Conservation (phyloP, 2,113 vertebrate species). For the Urocolius indicus region DNA sequence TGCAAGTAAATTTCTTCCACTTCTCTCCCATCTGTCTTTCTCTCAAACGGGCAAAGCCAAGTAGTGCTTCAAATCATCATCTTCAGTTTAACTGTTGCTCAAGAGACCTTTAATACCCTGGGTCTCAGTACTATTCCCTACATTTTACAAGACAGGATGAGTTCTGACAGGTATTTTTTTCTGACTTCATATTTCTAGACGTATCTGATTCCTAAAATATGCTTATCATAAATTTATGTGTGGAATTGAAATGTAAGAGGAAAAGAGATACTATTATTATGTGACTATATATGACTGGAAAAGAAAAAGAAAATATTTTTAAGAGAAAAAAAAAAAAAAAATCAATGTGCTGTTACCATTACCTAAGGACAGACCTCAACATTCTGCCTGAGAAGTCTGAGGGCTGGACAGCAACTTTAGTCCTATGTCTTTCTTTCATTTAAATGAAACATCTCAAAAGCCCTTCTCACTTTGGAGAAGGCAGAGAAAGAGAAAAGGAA, state of each 20-base stretch:
- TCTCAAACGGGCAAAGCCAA: not conserved
- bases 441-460: not conserved
- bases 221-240: not conserved
- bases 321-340: not conserved
- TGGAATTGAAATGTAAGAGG: not conserved
- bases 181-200: not conserved
- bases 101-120: not conserved
- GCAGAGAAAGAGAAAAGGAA: no score
- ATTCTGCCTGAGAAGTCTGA: not conserved
- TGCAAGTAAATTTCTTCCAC: not conserved
- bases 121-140: not conserved
- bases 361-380: not conserved
- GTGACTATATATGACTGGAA: not conserved
- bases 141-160: not conserved
- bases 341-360: not conserved
- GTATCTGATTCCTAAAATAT: not conserved
- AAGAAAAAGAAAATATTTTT: not conserved
- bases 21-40: not conserved
- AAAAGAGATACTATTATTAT: not conserved
- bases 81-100: not conserved
- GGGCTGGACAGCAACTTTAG: not conserved
- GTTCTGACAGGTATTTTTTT: not conserved
- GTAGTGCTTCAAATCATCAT: not conserved
- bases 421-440: not conserved
- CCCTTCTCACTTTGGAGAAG: rapidly evolving